These are phyloP conservation scores for Hyposmocoma kahamanoa DNA, from an alignment of 1,140 invertebrate species.

Conservation along the genomic window DNA sequence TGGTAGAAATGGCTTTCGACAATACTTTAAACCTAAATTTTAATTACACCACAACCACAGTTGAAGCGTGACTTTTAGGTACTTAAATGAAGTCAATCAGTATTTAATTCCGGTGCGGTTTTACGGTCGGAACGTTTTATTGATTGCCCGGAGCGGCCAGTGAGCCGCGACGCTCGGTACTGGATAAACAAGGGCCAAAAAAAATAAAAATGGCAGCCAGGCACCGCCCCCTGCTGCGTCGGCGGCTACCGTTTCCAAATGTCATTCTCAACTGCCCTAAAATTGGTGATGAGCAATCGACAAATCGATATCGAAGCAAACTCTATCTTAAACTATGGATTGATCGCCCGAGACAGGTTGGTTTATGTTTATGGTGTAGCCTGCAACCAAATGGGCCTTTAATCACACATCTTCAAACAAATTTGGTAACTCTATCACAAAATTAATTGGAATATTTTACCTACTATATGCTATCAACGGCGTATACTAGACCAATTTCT, in stretches of 20 bases:
- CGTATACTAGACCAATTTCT: too few relatives aligned
- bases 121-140: slow-evolving; percentile 57
- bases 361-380: too few relatives aligned
- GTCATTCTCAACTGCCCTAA: slow-evolving; percentile 51
- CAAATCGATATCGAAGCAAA: slow-evolving; percentile 17
- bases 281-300: slow-evolving; percentile 1
- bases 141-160: slow-evolving; percentile 55
- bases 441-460: too few relatives aligned
- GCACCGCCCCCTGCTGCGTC: slow-evolving; percentile 60
- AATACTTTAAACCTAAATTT: slow-evolving; percentile 13
- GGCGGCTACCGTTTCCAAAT: slow-evolving; percentile 61
- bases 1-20: too few relatives aligned
- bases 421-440: too few relatives aligned
- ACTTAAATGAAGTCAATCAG: slow-evolving; percentile 30
- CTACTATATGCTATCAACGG: too few relatives aligned
- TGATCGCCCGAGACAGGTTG: too few relatives aligned
- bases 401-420: too few relatives aligned
- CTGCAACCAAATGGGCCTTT: too few relatives aligned
- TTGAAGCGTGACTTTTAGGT: slow-evolving; percentile 28
- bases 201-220: slow-evolving; percentile 57
- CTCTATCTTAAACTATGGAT: too few relatives aligned
- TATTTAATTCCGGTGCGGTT: slow-evolving; percentile 61
- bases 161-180: slow-evolving; percentile 46
- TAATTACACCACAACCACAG: slow-evolving; percentile 22
- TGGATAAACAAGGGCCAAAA: slow-evolving; percentile 67